Evolutionary conservation across 2,888 invertebrate species (phyloP), one percentile per base, ranked within the genome.

Genomic region (Drosophila tanythrix): DNA sequence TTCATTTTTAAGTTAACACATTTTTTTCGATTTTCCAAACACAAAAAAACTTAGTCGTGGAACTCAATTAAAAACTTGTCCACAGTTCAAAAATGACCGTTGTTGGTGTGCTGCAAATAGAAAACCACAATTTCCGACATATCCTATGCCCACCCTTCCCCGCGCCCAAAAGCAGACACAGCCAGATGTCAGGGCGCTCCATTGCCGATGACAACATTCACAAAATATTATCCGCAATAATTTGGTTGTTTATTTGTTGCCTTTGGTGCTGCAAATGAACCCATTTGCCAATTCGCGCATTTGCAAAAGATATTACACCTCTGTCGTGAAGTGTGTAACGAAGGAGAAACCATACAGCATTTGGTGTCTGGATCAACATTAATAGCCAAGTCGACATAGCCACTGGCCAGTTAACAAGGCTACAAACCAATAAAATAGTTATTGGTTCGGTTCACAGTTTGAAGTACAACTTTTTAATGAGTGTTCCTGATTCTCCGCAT

Each of bases 161-260:
- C 43, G 5, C 13, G 35, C 2, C 11, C 43, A 2, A 5, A 13
- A 21, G 43, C 43, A 6, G 21, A 6, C 11, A 21, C 43, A 11
- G 43, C 21, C 43, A 43, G 43, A 21, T 43, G 21, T 21, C 21
- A 5, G 43, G 5, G 5, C 5, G 43, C 21, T 21, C 11, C 43
- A 43, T 21, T 43, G 43, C 11, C 5, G 11, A 43, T 11, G 43
- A 6, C 43, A 43, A 13, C 21, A 43, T 43, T 11, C 21, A 43
- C 40, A 43, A 43, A 43, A 43, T 43, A 43, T 43, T 21, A 43
- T 43, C 43, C 43, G 43, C 43, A 11, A 43, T 43, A 43, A 43
- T 43, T 43, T 43, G 11, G 11, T 11, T 43, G 21, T 43, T 43
- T 43, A 11, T 43, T 43, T 43, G 21, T 43, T 43, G 21, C 21